A percentile compares a stretch with the other conserved stretches of the same genome.
Evolutionary conservation across 2,888 invertebrate genomes (phyloP).

Genomic region (Muscina levida): DNA sequence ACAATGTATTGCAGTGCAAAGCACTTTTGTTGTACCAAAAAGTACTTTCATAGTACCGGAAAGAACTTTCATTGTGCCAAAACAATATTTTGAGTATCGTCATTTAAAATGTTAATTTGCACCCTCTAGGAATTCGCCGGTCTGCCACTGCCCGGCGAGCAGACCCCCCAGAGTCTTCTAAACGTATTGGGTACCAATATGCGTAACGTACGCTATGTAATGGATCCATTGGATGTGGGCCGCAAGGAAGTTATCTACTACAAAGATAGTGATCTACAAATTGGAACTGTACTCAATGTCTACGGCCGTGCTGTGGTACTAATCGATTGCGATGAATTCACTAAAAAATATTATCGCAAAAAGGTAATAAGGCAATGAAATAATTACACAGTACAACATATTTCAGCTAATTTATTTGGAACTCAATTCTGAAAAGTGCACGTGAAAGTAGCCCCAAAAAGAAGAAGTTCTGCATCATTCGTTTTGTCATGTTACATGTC

Average conservation of each 20-base stretch:
- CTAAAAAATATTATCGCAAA: conserved; percentile 89
- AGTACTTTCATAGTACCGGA: too few species aligned
- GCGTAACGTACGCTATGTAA: conserved; percentile 81
- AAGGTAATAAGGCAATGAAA: conserved; percentile 77
- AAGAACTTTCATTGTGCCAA: too few species aligned
- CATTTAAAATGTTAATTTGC: too few species aligned
- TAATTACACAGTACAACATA: too few species aligned
- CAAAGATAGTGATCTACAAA: conserved; percentile 84
- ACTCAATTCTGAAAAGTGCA: too few species aligned
- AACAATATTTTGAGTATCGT: too few species aligned
- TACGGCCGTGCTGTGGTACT: conserved; percentile 90
- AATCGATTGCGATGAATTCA: conserved; percentile 91
- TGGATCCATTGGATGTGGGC: conserved; percentile 83
- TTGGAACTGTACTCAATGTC: conserved; percentile 90
- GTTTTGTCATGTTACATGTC: too few species aligned
- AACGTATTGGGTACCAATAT: conserved; percentile 84
- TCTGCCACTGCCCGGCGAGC: conserved; percentile 80
- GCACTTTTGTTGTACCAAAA: too few species aligned
- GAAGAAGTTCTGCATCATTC: too few species aligned
- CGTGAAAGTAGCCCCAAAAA: too few species aligned
- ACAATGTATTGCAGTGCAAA: too few species aligned
- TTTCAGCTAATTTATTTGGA: too few species aligned
- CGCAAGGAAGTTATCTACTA: conserved; percentile 77
- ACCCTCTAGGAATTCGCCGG: conserved; percentile 71
- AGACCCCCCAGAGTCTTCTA: conserved; percentile 81